Conservation (phyloP, 2,113 vertebrate species). For the Pipra filicauda region DNA sequence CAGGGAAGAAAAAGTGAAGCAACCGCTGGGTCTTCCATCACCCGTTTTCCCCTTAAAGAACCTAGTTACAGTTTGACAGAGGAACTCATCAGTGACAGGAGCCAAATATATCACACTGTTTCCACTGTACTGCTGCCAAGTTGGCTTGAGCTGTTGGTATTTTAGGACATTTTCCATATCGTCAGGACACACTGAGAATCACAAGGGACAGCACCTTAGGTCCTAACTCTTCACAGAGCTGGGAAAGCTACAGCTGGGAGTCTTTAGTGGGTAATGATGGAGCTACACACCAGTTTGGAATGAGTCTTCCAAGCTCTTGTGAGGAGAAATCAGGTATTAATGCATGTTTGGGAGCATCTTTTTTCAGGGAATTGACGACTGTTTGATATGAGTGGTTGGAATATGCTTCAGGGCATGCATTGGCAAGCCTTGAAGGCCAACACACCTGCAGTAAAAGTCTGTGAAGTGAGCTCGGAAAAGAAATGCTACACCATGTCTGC, state of each 20-base stretch:
- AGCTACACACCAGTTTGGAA: not conserved
- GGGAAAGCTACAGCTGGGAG: not conserved
- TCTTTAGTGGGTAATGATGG: not conserved
- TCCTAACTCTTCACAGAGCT: not conserved
- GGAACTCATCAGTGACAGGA: not conserved
- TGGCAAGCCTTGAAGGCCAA: not conserved
- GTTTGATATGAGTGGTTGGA: not conserved
- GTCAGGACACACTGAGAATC: not conserved
- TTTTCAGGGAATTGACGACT: not conserved
- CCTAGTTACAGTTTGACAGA: not conserved
- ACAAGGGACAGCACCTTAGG: not conserved
- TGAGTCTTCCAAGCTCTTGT: not conserved
- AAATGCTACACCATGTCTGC: not conserved
- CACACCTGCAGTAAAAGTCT: not conserved
- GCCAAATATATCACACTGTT: slow-evolving; percentile 7
- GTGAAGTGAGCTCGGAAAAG: not conserved
- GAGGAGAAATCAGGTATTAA: not conserved
- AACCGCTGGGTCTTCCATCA: not conserved
- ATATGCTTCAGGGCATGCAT: not conserved
- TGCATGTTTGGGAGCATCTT: not conserved
- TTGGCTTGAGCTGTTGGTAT: not conserved
- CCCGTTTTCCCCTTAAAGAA: not conserved
- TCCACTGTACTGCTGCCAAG: slow-evolving; percentile 31
- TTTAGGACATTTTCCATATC: slow-evolving; percentile 14
- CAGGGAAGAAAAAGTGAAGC: not conserved